Percentiles rank a stretch among this genome's conserved stretches.
These are phyloP conservation scores for Petromus typicus DNA, from an alignment of 2,113 vertebrate species.

Conservation along the genomic window DNA sequence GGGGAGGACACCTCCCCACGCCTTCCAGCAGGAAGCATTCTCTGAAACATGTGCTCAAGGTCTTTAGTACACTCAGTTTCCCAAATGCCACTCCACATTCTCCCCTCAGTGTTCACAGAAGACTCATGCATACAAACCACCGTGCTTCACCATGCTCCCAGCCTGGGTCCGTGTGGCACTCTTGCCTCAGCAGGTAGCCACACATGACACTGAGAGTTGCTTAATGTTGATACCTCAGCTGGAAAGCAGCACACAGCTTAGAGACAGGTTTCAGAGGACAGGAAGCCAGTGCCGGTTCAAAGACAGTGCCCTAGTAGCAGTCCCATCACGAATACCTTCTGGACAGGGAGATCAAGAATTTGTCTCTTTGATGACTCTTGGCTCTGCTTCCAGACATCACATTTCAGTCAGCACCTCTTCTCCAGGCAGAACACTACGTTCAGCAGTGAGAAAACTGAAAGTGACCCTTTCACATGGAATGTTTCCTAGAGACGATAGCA, in stretches of 20 bases:
- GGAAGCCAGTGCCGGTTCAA: too few relatives aligned
- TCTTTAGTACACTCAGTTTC: background rate
- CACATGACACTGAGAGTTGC: background rate
- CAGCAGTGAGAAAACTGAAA: background rate
- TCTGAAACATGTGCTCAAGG: background rate
- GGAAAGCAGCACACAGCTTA: too few relatives aligned
- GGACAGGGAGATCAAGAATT: background rate
- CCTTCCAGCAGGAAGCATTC: background rate
- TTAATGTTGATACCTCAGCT: too few relatives aligned
- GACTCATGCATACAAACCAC: background rate
- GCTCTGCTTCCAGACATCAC: too few relatives aligned
- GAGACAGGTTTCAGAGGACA: too few relatives aligned
- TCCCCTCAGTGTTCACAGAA: too few relatives aligned
- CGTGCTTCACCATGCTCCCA: background rate
- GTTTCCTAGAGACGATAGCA: background rate
- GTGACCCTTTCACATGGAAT: background rate
- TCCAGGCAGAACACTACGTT: background rate
- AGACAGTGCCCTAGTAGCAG: too few relatives aligned
- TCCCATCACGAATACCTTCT: background rate
- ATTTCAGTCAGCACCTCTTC: too few relatives aligned
- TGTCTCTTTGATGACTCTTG: too few relatives aligned
- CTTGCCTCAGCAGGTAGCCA: background rate
- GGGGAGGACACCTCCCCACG: background rate
- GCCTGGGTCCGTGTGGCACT: background rate
- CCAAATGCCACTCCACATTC: background rate